Conservation (phyloP, 1,140 invertebrate genomes). For the Nephila pilipes region DNA sequence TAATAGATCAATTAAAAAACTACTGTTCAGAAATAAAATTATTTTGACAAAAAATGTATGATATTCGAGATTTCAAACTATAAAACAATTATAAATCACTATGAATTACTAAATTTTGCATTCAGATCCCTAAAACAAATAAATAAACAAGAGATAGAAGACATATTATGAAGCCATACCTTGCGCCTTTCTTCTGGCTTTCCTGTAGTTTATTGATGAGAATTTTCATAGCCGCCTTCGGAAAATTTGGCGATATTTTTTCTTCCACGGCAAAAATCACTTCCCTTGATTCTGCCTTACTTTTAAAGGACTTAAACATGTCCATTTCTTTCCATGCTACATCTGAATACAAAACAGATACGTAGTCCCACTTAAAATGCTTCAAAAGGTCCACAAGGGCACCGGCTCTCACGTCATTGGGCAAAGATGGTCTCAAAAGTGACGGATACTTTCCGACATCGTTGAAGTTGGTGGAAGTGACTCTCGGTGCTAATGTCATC, state of each 20-base stretch:
- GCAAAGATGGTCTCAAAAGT: constrained; percentile 79
- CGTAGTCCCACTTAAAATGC: constrained; percentile 79
- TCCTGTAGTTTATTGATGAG: constrained; percentile 30
- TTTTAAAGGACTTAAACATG: constrained; percentile 78
- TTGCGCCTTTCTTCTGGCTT: constrained; percentile 67
- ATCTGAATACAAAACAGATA: constrained; percentile 79
- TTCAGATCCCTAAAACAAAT: too few relatives aligned
- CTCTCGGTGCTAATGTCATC: constrained; percentile 78
- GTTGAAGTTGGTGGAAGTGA: constrained; percentile 77
- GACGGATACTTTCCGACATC: constrained; percentile 78
- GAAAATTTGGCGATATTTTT: constrained; percentile 52
- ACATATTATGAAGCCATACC: constrained; percentile 10
- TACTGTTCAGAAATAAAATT: too few relatives aligned
- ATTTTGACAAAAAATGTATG: too few relatives aligned
- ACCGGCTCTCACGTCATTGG: constrained; percentile 78
- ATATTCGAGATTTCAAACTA: too few relatives aligned
- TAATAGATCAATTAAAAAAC: too few relatives aligned
- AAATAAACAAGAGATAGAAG: background rate
- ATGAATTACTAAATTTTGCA: too few relatives aligned
- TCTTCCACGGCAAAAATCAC: constrained; percentile 74
- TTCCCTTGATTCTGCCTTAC: constrained; percentile 73
- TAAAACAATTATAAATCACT: too few relatives aligned
- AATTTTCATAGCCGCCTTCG: constrained; percentile 57
- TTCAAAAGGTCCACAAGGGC: constrained; percentile 78
- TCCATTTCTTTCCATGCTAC: constrained; percentile 77